Percentiles rank a stretch among this genome's conserved stretches.
phyloP scores from a whole-genome alignment of 1,140 invertebrate species.

The Saccostrea cuccullata region DNA sequence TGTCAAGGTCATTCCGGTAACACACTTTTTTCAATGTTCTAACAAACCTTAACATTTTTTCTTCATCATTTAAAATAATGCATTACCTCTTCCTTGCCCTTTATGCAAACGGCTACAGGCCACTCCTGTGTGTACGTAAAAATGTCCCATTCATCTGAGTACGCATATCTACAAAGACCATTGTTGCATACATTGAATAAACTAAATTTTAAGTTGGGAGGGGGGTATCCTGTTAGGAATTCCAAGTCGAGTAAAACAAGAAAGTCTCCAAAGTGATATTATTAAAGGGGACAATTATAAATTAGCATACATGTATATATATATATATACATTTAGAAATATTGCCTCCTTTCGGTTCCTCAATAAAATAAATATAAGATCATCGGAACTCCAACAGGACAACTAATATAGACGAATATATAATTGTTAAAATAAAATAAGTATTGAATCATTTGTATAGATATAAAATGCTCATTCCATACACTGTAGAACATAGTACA shows the following conservation, averaged over 20 bases:
- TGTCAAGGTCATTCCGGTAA: too few species aligned
- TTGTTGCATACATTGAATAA: neutral
- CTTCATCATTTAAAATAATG: too few species aligned
- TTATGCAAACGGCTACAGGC: constrained; percentile 47
- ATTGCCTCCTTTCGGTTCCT: too few species aligned
- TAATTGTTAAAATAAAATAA: neutral
- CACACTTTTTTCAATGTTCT: too few species aligned
- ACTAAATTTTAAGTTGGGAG: neutral
- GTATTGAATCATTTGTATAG: neutral
- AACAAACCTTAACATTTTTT: too few species aligned
- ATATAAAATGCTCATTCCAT: neutral
- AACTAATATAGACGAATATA: neutral
- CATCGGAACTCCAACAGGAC: too few species aligned
- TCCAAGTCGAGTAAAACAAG: neutral
- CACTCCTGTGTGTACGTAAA: constrained; percentile 48
- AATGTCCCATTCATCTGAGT: constrained; percentile 43
- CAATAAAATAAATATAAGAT: too few species aligned
- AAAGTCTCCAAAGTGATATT: too few species aligned
- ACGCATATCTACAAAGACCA: neutral
- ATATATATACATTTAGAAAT: too few species aligned
- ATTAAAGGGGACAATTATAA: too few species aligned
- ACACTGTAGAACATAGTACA: constrained; percentile 4
- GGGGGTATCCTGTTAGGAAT: neutral
- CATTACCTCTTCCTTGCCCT: constrained; percentile 38
- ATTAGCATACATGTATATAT: too few species aligned